Base-by-base conservation (phyloP, 2,888 invertebrate species). In the Ligdia adustata region DNA sequence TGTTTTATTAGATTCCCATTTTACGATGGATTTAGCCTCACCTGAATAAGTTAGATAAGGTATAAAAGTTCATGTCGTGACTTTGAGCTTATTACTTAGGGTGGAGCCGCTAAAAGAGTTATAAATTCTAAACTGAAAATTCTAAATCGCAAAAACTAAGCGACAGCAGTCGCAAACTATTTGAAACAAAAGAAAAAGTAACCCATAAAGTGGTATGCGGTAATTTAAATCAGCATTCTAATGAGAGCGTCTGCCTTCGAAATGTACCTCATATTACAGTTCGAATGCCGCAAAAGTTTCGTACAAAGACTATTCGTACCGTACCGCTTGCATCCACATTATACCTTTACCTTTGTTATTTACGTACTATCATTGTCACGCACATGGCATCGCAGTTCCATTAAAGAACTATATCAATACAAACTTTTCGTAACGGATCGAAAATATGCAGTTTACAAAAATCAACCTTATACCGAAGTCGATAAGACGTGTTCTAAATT, bases 331-430 rank as follows among this genome's bases (percentile, higher is more conserved):
- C 75, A 72, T 76, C 68, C 82, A 79, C 79, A 78, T 83, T 76
- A 82, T 84, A 76, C 81, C 70, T 76, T 35, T 77, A 64, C 67
- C 66, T 69, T 71, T 75, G 74, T 75, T 85, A 82, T 84, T 83
- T 79, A 86, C 80, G 79, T 79, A 75, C 66, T 68, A 75, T 86
- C 88, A 87, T 87, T 87, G 88, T 87, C 88, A 88, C 88, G 88
- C 88, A 88, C 87, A 67, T 77, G 74, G 72, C 71, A 73, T 79
- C 72, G 82, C 76, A 69, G 79, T 79, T 83, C 85, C 86, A 87
- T 88, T 87, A 88, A 79, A 79, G 79, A 86, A 84, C 85, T 83
- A 84, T 75, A 80, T 71, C 72, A 70, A 50, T 56, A 74, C 77
- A 66, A 76, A 47, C 20, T 60, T 66, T 56, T 31, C 37, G 35